Conservation (phyloP, 1,140 invertebrate species). For the Colletes latitarsis region DNA sequence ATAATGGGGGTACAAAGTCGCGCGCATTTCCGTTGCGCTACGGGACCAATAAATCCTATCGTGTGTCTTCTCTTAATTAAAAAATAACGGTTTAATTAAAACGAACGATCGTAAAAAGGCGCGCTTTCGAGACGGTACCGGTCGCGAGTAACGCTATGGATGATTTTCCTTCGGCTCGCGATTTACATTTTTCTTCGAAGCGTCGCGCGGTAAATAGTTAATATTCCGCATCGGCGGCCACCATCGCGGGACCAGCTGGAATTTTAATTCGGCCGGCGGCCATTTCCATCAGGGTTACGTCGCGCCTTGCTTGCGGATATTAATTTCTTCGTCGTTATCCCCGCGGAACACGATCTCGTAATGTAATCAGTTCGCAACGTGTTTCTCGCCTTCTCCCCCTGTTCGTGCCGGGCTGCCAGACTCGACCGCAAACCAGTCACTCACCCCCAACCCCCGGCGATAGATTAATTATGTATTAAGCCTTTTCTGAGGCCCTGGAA, state of each 20-base stretch:
- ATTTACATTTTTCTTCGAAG: constrained; percentile 48
- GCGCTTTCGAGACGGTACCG: background rate
- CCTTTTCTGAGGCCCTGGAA: background rate
- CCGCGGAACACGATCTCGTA: constrained; percentile 39
- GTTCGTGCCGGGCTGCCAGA: background rate
- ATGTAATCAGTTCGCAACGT: constrained; percentile 53
- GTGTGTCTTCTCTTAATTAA: constrained; percentile 70
- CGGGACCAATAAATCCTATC: constrained; percentile 70
- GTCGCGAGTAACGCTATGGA: constrained; percentile 1
- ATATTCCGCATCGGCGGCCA: constrained; percentile 28
- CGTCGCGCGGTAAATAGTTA: constrained; percentile 55
- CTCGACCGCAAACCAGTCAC: constrained; percentile 8
- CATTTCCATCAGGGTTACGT: constrained; percentile 27
- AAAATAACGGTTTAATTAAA: constrained; percentile 74
- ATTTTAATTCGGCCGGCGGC: constrained; percentile 44
- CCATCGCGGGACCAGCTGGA: constrained; percentile 19
- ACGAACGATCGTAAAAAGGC: constrained; percentile 61
- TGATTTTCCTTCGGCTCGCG: constrained; percentile 42
- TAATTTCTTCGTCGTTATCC: constrained; percentile 51
- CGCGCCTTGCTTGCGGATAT: constrained; percentile 31
- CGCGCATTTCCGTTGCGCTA: background rate
- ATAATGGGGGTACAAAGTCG: background rate
- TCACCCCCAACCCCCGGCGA: background rate
- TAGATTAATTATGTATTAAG: constrained; percentile 32
- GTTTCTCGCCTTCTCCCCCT: constrained; percentile 33